Conservation (phyloP, 2,113 vertebrate species). For the Leptobrachium ailaonicum region DNA sequence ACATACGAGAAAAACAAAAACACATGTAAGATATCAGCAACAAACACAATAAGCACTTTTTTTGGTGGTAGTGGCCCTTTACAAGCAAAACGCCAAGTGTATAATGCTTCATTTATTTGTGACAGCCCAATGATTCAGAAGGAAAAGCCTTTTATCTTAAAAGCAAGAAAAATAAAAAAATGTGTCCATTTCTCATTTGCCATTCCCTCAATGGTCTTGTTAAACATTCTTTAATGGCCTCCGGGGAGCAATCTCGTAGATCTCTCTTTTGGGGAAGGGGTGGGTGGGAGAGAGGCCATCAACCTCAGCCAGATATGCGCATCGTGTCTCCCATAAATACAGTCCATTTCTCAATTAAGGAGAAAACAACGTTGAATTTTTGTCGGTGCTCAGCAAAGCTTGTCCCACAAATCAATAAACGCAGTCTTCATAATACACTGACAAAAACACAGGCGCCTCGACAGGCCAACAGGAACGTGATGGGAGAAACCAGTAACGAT, state of each 20-base stretch:
- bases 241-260: conserved; percentile 26
- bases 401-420: conserved; percentile 35
- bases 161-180: background rate
- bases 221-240: conserved; percentile 27
- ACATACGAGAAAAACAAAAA: no score
- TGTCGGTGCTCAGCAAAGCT: conserved; percentile 28
- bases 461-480: no score
- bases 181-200: background rate
- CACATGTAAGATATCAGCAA: no score
- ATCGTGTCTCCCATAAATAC: conserved; percentile 28
- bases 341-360: conserved; percentile 34
- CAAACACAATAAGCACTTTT: no score
- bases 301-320: conserved; percentile 29
- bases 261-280: conserved; percentile 20
- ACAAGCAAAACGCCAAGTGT: background rate
- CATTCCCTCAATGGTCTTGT: conserved; percentile 28
- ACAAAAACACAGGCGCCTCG: no score
- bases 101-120: conserved; percentile 1
- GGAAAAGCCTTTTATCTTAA: conserved; percentile 15
- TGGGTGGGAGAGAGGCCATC: background rate
- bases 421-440: background rate
- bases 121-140: background rate
- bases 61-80: no score
- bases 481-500: no score
- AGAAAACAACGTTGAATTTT: conserved; percentile 12